These are phyloP conservation scores for Bombus ignitus DNA, from an alignment of 1,140 invertebrate genomes.

Conservation along the genomic window DNA sequence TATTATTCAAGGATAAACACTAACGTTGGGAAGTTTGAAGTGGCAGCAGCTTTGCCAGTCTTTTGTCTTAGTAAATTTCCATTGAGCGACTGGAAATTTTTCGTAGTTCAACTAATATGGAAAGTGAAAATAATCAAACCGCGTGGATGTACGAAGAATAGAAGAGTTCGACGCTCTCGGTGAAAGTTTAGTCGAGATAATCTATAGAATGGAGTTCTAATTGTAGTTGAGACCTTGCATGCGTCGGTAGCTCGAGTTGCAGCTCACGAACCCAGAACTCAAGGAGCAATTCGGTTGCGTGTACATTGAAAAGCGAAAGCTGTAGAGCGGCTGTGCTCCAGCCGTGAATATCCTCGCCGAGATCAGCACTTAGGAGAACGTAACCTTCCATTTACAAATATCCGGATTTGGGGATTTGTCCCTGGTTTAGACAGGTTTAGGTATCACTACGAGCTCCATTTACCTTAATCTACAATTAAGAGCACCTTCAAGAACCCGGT, in stretches of 20 bases:
- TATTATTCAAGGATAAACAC: neutral
- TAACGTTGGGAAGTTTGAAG: neutral
- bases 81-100: neutral
- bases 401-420: constrained; percentile 29
- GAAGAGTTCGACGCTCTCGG: neutral
- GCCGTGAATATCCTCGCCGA: constrained; percentile 20
- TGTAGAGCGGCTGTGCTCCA: neutral
- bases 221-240: neutral
- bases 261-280: neutral
- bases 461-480: constrained; percentile 41
- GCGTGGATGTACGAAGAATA: neutral
- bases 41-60: neutral
- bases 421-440: neutral
- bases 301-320: constrained; percentile 19
- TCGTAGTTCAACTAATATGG: too few relatives aligned
- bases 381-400: constrained; percentile 41
- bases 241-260: neutral
- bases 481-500: neutral
- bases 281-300: constrained; percentile 5
- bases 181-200: neutral
- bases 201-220: constrained; percentile 6
- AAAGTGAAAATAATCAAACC: neutral
- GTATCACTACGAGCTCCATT: constrained; percentile 37
- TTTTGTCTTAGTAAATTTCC: neutral
- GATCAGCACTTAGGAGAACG: constrained; percentile 16